Base-by-base conservation (phyloP, 2,888 invertebrate genomes). In the Tachina fera region DNA sequence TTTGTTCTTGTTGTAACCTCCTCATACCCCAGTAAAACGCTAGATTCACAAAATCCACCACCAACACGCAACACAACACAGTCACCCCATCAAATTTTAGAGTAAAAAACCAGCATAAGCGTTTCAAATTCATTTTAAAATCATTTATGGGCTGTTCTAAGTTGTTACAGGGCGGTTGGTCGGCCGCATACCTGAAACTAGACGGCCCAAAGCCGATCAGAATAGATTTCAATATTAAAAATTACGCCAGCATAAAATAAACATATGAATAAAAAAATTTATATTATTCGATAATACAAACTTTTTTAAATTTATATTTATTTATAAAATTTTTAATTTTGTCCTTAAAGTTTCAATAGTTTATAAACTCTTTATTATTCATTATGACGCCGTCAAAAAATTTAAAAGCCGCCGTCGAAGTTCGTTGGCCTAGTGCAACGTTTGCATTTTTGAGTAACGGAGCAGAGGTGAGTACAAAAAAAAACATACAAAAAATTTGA, bases 91-190 rank as follows among this genome's bases (percentile, higher is more conserved):
- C 14, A 5, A 3, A 31, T 31, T 31, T 47, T 41, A n/a, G 3
- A n/a, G 9, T 3, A 49, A 31, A 31, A 22, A n/a, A 22, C 1
- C 1, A 31, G 41, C 16, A 72, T 41, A 77, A 53, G 16, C 60
- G 13, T 76, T 76, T 67, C 61, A 80, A 74, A 77, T 81, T 77
- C 56, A 70, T 74, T 77, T 81, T 56, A 51, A 77, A 65, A 16
- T 58, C n/a, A 13, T 31, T 47, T 47, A 6, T 31, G 45, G 0
- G 9, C 8, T n/a, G 14, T 31, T 14, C 49, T 6, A 31, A 31
- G 31, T 31, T 31, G 6, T 31, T 31, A 31, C 6, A 6, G 31
- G 31, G 0, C 31, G 31, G 31, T 31, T 6, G 31, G 5, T 31
- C 6, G 31, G 31, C 6, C 0, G 6, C 31, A 31, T 31, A 31